phyloP scores from a whole-genome alignment of 2,888 invertebrate genomes.

The Malthinus seriepunctatus region DNA sequence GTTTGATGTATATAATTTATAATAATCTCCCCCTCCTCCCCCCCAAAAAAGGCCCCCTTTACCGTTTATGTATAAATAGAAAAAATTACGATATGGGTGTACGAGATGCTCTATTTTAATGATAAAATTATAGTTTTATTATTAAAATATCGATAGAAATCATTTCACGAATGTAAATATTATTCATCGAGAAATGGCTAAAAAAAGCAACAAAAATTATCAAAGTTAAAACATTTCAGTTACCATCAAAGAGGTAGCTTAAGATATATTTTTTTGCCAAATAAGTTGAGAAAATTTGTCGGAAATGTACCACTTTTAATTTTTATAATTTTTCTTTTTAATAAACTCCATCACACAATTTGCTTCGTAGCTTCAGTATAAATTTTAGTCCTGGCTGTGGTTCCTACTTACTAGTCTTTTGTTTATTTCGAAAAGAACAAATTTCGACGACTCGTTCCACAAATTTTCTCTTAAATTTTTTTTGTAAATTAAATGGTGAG shows the following conservation, averaged over 20 bases:
- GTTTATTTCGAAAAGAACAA: too few relatives aligned
- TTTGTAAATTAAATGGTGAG: constrained; percentile 7
- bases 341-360: too few relatives aligned
- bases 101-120: constrained; percentile 2
- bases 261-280: background rate
- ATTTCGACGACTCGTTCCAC: background rate
- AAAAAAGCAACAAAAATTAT: constrained; percentile 3
- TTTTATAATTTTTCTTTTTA: too few relatives aligned
- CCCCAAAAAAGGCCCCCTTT: background rate
- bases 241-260: constrained; percentile 19
- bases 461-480: constrained; percentile 8
- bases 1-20: constrained; percentile 10
- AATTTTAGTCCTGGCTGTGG: too few relatives aligned
- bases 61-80: constrained; percentile 5
- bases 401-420: too few relatives aligned
- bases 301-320: too few relatives aligned
- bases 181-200: constrained; percentile 4
- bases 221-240: constrained; percentile 11
- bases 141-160: constrained; percentile 4
- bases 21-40: background rate
- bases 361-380: too few relatives aligned
- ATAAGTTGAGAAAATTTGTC: too few relatives aligned
- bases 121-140: constrained; percentile 6
- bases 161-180: constrained; percentile 5
- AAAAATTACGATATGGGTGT: background rate